Base-by-base conservation (phyloP, 2,888 invertebrate species). In the Gymnosoma rotundatum region DNA sequence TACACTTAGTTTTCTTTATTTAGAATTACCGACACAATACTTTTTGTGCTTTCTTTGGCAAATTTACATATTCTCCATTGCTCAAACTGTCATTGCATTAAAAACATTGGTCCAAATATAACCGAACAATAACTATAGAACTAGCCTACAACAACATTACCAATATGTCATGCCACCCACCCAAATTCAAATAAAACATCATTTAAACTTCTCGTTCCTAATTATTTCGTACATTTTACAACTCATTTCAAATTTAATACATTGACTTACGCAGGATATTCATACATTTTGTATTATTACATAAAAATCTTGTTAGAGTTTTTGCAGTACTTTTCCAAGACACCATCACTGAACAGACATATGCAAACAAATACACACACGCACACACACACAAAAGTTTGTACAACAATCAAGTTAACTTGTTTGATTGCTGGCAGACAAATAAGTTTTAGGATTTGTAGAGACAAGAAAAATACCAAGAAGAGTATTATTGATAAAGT, bases 1-100 rank as follows among this genome's bases (percentile, higher is more conserved):
- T 84, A 84, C 84, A 84, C 84, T 84, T 84, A 81, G 81, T 84
- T 84, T 84, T 84, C 84, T 84, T 84, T 84, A 84, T 84, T 81
- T 81, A 84, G 84, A 81, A 84, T 84, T 84, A 84, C 84, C 84
- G 84, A 78, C 84, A 84, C 81, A 84, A 84, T 81, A 78, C 80
- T 63, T 63, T 54, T 38, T 61, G 14, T 42, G 54, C 52, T 50
- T 48, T 56, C 50, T 84, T 84, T 58, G 38, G 38, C 60, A 84
- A 81, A 84, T 84, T 84, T 84, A 74, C 84, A 84, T 84, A 76
- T 78, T 74, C 81, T 42, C 20, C 70, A 78, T 72, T 70, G 74
- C 84, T 81, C 74, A 78, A 64, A 69, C 81, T 70, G 78, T 81
- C 54, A 74, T 56, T 52, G 20, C 32, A 52, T 63, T 54, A 69